These are phyloP conservation scores for Odontocolon sp. DNA, from an alignment of 2,888 invertebrate genomes.

Conservation along the genomic window DNA sequence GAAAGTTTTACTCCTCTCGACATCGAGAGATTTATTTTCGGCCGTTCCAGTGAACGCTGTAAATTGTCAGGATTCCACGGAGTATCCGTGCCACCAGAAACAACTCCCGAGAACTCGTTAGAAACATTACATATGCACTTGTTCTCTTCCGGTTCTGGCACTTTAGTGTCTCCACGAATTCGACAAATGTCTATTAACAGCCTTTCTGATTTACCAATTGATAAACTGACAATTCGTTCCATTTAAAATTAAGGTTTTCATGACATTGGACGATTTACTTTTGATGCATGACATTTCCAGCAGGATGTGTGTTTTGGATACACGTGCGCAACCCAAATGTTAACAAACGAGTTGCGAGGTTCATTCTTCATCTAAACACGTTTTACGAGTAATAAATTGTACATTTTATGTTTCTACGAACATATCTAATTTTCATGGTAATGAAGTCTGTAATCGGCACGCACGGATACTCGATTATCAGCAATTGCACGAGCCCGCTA, in stretches of 20 bases:
- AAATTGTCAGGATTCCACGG: slow-evolving; percentile 31
- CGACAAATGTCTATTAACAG: background rate
- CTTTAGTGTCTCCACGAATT: background rate
- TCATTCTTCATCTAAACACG: background rate
- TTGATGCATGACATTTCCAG: background rate
- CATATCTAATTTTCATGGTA: slow-evolving; percentile 4
- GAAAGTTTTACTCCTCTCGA: slow-evolving; percentile 18
- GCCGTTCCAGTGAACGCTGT: slow-evolving; percentile 18
- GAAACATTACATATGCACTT: background rate
- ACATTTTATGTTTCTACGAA: background rate
- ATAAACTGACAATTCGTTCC: too few species aligned
- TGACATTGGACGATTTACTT: background rate
- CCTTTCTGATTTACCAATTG: background rate
- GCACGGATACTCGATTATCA: background rate
- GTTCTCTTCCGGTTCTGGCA: background rate
- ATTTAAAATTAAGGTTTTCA: too few species aligned
- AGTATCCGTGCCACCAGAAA: background rate
- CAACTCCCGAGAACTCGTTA: slow-evolving; percentile 27
- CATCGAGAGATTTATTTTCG: slow-evolving; percentile 39
- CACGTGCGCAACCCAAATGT: too few species aligned
- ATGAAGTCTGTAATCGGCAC: background rate
- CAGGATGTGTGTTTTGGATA: background rate
- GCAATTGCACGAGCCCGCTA: background rate
- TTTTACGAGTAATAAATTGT: background rate
- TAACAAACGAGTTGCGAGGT: too few species aligned